A percentile compares a stretch with the other conserved stretches of the same genome.
These are phyloP conservation scores for Tapirus indicus DNA, from an alignment of 2,797 vertebrate species.

Conservation along the genomic window DNA sequence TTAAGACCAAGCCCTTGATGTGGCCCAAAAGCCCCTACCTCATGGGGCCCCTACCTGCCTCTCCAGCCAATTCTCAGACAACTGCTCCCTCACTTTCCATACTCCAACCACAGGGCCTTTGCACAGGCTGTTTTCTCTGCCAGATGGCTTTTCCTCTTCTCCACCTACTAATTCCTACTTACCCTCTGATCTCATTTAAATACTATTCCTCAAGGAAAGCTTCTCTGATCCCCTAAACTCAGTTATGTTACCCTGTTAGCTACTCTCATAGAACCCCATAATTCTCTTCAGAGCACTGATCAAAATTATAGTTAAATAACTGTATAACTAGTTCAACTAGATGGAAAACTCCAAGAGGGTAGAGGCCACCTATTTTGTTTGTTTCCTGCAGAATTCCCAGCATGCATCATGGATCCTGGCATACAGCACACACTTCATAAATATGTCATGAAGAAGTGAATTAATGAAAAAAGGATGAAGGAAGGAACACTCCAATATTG, in stretches of 20 bases:
- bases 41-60: background rate
- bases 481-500: fast-evolving
- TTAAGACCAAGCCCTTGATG: background rate
- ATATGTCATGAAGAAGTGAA: background rate
- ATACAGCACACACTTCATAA: background rate
- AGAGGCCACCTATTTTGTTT: background rate
- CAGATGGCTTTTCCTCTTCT: background rate
- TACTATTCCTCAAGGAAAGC: background rate
- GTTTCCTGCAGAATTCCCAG: background rate
- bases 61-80: background rate
- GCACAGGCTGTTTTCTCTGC: background rate
- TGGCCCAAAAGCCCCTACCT: no score
- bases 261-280: background rate
- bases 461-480: background rate
- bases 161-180: background rate
- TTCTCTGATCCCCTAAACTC: background rate
- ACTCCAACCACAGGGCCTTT: background rate
- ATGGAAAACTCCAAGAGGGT: background rate
- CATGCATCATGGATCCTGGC: background rate
- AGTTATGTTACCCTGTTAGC: background rate
- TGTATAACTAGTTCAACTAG: background rate
- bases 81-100: background rate
- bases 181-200: background rate
- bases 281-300: background rate
- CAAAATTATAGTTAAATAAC: background rate